Evolutionary conservation across 2,113 vertebrate species (phyloP).

Genomic region (Pangasianodon hypophthalmus): DNA sequence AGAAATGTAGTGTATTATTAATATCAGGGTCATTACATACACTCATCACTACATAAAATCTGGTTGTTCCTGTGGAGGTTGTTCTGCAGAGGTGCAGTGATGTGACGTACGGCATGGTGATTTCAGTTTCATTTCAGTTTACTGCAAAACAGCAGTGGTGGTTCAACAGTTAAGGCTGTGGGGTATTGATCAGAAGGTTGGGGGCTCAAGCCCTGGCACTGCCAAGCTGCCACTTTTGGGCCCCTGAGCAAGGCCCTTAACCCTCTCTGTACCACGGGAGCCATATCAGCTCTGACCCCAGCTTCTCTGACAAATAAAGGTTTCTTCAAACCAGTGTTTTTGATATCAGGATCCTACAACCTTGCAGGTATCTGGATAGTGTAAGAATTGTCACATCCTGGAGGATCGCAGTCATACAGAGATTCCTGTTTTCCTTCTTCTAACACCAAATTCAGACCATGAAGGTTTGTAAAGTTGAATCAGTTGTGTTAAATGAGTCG

Average conservation of each 20-base stretch:
- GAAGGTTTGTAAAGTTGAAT: background rate
- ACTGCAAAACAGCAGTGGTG: background rate
- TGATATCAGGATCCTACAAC: background rate
- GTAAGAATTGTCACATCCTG: background rate
- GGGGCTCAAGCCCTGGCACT: no score
- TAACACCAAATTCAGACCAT: background rate
- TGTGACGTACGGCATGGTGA: background rate
- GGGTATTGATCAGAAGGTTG: no score
- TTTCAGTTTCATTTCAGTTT: background rate
- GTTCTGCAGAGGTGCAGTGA: background rate
- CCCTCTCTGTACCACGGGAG: no score
- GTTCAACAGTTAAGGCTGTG: no score
- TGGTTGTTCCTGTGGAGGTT: background rate
- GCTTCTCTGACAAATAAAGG: no score
- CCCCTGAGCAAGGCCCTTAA: no score
- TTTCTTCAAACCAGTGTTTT: no score
- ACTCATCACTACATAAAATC: no score
- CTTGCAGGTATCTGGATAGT: background rate
- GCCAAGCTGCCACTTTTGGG: no score
- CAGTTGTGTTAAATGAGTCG: background rate
- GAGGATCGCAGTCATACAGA: background rate
- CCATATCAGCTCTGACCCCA: no score
- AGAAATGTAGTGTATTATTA: background rate
- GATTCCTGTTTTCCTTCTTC: background rate
- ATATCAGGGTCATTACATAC: no score